A percentile compares a stretch with the other conserved stretches of the same genome.
These are phyloP conservation scores for Neolamprologus toae DNA, from an alignment of 2,113 vertebrate genomes.

Conservation along the genomic window DNA sequence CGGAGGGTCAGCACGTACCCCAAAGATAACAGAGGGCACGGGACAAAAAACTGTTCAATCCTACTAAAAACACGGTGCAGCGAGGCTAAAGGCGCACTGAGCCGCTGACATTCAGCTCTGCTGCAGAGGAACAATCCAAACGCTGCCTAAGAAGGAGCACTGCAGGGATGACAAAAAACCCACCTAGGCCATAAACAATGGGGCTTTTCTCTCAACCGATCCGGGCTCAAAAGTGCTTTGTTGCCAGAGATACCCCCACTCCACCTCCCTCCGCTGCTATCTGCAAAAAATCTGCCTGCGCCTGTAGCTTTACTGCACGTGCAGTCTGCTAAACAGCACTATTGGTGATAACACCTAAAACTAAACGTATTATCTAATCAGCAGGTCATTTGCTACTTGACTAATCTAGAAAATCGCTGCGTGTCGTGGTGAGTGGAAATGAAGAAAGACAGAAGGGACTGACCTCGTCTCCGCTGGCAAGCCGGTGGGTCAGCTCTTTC, in stretches of 20 bases:
- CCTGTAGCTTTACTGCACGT: background rate
- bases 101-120: background rate
- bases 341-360: background rate
- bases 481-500: conserved; percentile 82
- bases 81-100: background rate
- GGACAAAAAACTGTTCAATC: background rate
- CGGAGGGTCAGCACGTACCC: background rate
- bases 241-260: background rate
- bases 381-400: background rate
- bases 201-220: conserved; percentile 35
- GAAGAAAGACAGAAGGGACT: conserved; percentile 3
- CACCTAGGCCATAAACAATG: conserved; percentile 19
- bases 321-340: background rate
- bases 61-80: background rate
- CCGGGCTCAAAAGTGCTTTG: conserved; percentile 15
- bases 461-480: conserved; percentile 84
- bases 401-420: background rate
- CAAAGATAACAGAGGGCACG: background rate
- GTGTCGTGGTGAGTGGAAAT: too few relatives aligned
- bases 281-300: conserved; percentile 16
- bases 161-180: conserved; percentile 3
- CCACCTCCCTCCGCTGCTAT: background rate
- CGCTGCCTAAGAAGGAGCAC: conserved; percentile 23
- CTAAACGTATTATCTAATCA: background rate
- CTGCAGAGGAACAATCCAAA: conserved; percentile 50